Conservation (phyloP, 2,797 vertebrate species). For the Fratercula arctica region DNA sequence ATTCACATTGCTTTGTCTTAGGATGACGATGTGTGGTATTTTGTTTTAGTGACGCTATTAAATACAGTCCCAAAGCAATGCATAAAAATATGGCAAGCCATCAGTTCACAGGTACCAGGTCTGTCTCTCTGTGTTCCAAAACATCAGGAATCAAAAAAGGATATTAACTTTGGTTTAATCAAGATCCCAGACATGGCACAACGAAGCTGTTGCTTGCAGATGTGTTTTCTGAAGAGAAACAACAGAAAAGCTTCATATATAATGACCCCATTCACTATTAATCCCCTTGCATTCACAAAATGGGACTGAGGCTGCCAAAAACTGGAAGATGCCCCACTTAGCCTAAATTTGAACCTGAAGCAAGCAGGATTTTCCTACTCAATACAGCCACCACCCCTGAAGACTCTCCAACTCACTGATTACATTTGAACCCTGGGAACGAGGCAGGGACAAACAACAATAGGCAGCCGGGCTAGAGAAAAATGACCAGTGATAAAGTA, state of each 20-base stretch:
- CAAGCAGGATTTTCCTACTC: background rate
- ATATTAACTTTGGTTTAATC: background rate
- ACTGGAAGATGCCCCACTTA: background rate
- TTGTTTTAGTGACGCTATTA: background rate
- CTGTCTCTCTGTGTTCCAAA: background rate
- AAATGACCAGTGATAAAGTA: conserved; percentile 42
- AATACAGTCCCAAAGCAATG: background rate
- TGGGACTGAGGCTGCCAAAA: background rate
- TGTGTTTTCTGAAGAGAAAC: background rate
- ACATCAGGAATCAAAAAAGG: background rate
- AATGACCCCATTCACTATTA: background rate
- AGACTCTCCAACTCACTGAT: background rate
- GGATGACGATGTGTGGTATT: background rate
- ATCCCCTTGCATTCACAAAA: background rate
- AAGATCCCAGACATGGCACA: background rate
- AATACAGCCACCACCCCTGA: background rate
- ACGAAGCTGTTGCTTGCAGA: background rate
- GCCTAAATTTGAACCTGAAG: background rate
- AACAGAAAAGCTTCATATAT: background rate
- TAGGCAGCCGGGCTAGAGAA: conserved; percentile 10
- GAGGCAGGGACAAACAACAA: conserved; percentile 3
- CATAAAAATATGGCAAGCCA: background rate
- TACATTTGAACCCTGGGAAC: background rate
- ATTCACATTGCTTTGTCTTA: background rate
- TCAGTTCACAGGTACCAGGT: background rate